Evolutionary conservation across 2,113 vertebrate species (phyloP).

Genomic region (Varanus komodoensis): DNA sequence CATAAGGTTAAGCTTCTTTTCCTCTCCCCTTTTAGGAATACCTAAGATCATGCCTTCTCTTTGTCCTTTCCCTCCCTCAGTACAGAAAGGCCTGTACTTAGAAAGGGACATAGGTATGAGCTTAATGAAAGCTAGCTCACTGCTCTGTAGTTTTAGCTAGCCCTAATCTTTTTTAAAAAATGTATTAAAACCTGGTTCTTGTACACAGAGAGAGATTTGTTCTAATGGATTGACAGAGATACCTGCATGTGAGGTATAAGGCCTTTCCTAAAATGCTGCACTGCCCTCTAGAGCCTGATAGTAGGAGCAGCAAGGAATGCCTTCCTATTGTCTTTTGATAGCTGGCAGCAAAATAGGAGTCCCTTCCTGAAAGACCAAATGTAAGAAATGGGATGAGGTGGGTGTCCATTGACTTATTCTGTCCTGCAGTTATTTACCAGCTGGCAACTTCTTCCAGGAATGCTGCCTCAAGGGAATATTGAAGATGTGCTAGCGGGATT

Average conservation of each 20-base stretch:
- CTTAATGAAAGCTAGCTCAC: not conserved
- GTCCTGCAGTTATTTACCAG: constrained; percentile 14
- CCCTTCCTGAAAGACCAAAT: not conserved
- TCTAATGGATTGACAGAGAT: not conserved
- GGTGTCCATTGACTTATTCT: not conserved
- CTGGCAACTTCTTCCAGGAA: constrained; percentile 17
- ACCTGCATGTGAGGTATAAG: not conserved
- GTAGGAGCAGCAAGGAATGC: not conserved
- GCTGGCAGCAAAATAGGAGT: not conserved
- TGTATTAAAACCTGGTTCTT: not conserved
- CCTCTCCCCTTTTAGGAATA: not conserved
- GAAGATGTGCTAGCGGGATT: constrained; percentile 32
- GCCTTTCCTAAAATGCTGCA: constrained; percentile 53
- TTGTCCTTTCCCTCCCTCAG: too few relatives aligned
- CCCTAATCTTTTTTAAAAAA: not conserved
- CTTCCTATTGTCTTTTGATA: not conserved
- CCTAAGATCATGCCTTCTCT: not conserved
- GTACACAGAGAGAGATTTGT: not conserved
- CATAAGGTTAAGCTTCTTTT: not conserved
- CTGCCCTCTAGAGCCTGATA: constrained; percentile 68
- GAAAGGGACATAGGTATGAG: not conserved
- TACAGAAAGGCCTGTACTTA: not conserved
- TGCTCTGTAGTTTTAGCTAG: not conserved
- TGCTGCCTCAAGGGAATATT: not conserved
- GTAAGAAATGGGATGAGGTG: not conserved